Evolutionary conservation across 2,888 invertebrate genomes (phyloP).

Genomic region (Trachelus iudaicus): DNA sequence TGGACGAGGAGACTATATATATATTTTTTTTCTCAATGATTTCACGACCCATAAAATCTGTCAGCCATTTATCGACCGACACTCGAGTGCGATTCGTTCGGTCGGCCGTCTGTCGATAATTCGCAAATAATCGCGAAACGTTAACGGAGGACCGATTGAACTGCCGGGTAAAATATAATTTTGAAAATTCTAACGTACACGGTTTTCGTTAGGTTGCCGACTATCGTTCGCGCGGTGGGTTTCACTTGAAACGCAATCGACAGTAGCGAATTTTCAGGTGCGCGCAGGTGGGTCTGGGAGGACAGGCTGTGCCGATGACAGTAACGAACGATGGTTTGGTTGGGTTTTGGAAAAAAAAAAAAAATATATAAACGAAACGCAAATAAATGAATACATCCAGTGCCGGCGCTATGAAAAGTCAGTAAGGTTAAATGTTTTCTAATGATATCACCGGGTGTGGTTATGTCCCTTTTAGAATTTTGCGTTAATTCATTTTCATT

Average conservation of each 20-base stretch:
- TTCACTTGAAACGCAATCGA: background rate
- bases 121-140: slow-evolving; percentile 43
- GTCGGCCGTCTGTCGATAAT: slow-evolving; percentile 43
- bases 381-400: background rate
- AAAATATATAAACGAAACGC: too few species aligned
- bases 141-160: slow-evolving; percentile 17
- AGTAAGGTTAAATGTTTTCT: background rate
- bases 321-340: slow-evolving; percentile 23
- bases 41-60: slow-evolving; percentile 47
- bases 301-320: slow-evolving; percentile 14
- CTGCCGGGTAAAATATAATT: background rate
- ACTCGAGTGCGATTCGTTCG: slow-evolving; percentile 41
- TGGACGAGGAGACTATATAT: background rate
- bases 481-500: background rate
- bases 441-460: background rate
- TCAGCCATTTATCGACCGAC: slow-evolving; percentile 35
- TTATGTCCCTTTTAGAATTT: background rate
- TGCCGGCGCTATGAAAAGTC: background rate
- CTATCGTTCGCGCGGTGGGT: background rate
- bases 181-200: background rate
- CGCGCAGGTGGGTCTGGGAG: background rate
- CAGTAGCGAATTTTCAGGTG: background rate
- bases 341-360: slow-evolving; percentile 5
- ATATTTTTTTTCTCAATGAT: slow-evolving; percentile 37
- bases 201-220: background rate